A percentile compares a stretch with the other conserved stretches of the same genome.
Evolutionary conservation across 2,888 invertebrate species (phyloP).

Genomic region (Orthonychiurus folsomi): DNA sequence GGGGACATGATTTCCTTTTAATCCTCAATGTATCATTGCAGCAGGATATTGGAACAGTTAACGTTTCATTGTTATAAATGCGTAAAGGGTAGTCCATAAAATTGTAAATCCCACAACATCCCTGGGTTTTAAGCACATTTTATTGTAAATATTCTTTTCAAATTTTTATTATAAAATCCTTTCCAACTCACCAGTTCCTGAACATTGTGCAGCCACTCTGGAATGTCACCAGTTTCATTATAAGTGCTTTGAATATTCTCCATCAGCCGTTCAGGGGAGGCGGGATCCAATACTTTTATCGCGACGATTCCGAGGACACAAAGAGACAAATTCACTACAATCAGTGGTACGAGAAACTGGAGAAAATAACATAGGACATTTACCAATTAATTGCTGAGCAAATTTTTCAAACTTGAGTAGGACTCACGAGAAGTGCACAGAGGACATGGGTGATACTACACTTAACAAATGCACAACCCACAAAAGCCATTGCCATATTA

Average conservation of each 20-base stretch:
- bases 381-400: background rate
- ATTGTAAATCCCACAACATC: background rate
- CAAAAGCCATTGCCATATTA: background rate
- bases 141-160: too few species aligned
- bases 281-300: background rate
- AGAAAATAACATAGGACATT: too few species aligned
- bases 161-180: background rate
- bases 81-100: background rate
- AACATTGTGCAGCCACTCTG: background rate
- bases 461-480: background rate
- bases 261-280: background rate
- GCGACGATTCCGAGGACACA: background rate
- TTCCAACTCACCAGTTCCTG: background rate
- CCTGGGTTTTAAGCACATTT: too few species aligned
- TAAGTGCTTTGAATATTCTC: background rate
- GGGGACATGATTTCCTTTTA: too few species aligned
- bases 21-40: too few species aligned
- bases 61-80: too few species aligned
- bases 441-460: background rate
- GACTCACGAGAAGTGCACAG: background rate
- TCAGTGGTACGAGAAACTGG: background rate
- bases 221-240: background rate
- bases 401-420: background rate
- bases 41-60: background rate
- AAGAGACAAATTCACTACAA: background rate